Base-by-base conservation (phyloP, 2,113 vertebrate genomes). In the Solea senegalensis region DNA sequence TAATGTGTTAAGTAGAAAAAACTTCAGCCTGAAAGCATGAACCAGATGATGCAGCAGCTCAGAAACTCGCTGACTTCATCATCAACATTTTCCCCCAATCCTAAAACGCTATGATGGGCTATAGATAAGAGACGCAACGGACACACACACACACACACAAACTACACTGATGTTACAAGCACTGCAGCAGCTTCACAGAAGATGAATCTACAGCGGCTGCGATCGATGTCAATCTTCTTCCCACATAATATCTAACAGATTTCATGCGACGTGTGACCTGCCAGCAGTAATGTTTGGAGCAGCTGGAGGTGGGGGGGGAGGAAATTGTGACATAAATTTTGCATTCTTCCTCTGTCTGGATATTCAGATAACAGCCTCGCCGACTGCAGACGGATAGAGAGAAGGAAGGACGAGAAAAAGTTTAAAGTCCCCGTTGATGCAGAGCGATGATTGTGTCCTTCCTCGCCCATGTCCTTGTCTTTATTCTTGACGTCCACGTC, bases 141-240 rank as follows among this genome's bases (percentile, higher is more conserved):
- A 34, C 5, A 34, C 5, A 34, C 45, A 48, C 51, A 56, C 39
- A 50, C 58, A 39, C 15, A 57, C 26, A 26, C 63, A 45, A 65
- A 65, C 52, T 72, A 64, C 49, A 69, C 9, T 46, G 45, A 4
- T 56, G 65, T 78, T 61, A 60, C 21, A 13, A 79, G 65, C 78
- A 45, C 66, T 77, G 66, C 66, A 65, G 72, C 41, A 50, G 28
- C 51, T 64, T 65, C 40, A 7, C 40, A 28, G 62, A 53, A 65
- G 44, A 87, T 76, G 10, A 65, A 80, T 89, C 50, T 69, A 28
- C 53, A 56, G 59, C 9, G 16, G 39, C 71, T 68, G 43, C 27
- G 6, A 70, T 83, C 57, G 49, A 81, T 88, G 53, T 7, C 15
- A 5, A 40, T 55, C n/a, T 78, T 65, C 46, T 66, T 82, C 74